Conservation (phyloP, 92 coral and sea anemone genomes). For the Parazoanthus darwini region DNA sequence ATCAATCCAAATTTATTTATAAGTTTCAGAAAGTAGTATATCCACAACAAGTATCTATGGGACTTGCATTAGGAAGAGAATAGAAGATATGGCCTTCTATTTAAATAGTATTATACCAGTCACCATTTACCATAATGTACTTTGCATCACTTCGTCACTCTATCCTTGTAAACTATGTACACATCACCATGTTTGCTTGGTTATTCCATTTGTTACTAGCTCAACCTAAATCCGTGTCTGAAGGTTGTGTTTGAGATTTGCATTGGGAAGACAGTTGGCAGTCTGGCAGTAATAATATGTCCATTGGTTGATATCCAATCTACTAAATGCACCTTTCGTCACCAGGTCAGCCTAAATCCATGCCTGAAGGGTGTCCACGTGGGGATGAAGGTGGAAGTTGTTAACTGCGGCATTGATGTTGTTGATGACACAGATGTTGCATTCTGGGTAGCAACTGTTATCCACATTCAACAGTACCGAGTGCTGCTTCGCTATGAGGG, state of each 20-base stretch:
- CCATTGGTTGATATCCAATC: background rate
- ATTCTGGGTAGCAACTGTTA: constrained; percentile 98
- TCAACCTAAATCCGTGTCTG: constrained; percentile 89
- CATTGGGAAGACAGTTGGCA: background rate
- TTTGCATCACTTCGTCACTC: too few relatives aligned
- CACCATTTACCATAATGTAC: background rate
- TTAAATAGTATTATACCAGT: background rate
- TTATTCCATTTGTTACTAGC: constrained; percentile 43
- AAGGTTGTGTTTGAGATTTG: constrained; percentile 66
- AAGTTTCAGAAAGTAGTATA: too few relatives aligned
- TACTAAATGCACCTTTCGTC: background rate
- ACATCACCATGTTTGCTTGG: too few relatives aligned
- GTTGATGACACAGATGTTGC: constrained; percentile 94
- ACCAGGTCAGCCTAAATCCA: constrained; percentile 89
- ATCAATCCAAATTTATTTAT: too few relatives aligned
- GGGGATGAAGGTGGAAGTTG: constrained; percentile 99
- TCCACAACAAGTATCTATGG: constrained; percentile 17
- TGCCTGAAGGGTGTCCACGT: constrained; percentile 98
- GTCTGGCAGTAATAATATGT: background rate
- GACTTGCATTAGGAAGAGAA: background rate
- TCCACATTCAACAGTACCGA: constrained; percentile 84
- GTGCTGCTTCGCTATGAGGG: constrained; percentile 98
- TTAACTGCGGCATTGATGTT: constrained; percentile 88
- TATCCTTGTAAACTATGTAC: too few relatives aligned
- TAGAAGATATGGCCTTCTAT: too few relatives aligned